Conservation (phyloP, 2,113 vertebrate genomes). For the Condylura cristata region DNA sequence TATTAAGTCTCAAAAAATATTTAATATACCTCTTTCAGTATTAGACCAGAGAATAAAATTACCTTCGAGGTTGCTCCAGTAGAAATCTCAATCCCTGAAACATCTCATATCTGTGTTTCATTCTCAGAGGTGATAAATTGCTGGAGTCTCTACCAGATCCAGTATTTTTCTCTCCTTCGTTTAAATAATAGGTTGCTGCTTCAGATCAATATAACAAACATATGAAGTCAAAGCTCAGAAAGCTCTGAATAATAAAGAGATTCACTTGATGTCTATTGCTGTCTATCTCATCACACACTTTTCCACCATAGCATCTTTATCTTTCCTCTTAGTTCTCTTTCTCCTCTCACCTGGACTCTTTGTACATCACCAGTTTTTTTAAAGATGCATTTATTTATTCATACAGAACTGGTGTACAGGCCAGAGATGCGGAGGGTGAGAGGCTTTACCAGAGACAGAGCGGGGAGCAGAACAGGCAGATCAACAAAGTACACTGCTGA, state of each 20-base stretch:
- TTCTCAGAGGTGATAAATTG: not conserved
- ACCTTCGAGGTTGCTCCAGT: not conserved
- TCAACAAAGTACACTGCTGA: too few species aligned
- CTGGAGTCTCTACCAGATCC: not conserved
- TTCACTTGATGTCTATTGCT: not conserved
- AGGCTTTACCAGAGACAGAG: too few species aligned
- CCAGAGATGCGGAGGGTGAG: too few species aligned
- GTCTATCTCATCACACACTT: not conserved
- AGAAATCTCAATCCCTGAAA: not conserved
- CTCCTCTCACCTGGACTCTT: too few species aligned
- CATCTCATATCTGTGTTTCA: not conserved
- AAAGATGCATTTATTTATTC: too few species aligned
- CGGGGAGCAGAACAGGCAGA: too few species aligned
- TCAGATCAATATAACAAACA: constrained; percentile 35
- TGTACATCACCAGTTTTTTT: too few species aligned
- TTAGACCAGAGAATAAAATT: not conserved
- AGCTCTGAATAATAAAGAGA: not conserved
- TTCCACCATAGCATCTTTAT: not conserved
- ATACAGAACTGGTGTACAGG: too few species aligned
- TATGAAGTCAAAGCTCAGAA: constrained; percentile 17
- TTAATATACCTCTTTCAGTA: not conserved
- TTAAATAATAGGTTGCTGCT: not conserved
- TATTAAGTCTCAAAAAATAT: not conserved
- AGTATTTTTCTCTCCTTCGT: not conserved
- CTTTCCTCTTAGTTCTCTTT: too few species aligned